These are phyloP conservation scores for Diuraphis noxia DNA, from an alignment of 1,140 invertebrate species.

Conservation along the genomic window DNA sequence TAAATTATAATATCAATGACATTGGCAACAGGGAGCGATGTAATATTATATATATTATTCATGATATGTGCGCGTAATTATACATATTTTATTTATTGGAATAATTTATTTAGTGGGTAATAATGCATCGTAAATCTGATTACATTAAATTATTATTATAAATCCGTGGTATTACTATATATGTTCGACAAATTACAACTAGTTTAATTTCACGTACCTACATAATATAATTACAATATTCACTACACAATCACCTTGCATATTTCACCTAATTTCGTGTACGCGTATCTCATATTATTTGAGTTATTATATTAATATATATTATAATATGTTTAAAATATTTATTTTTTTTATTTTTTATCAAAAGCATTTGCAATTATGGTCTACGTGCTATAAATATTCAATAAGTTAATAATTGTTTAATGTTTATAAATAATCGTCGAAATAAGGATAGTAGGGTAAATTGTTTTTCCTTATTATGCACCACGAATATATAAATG, in stretches of 20 bases:
- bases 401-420: background rate
- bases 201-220: background rate
- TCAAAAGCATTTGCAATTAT: background rate
- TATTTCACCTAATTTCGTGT: background rate
- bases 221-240: background rate
- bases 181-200: background rate
- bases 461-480: background rate
- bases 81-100: constrained; percentile 6
- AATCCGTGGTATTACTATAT: background rate
- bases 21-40: background rate
- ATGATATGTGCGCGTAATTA: background rate
- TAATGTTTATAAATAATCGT: constrained; percentile 8
- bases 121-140: background rate
- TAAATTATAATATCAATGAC: constrained; percentile 7
- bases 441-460: background rate
- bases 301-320: background rate
- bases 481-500: background rate
- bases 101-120: background rate
- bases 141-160: constrained; percentile 3
- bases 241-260: background rate
- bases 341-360: background rate
- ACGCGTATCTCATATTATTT: background rate
- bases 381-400: background rate
- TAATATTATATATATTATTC: background rate
- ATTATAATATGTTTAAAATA: background rate